Conservation (phyloP, 1,140 invertebrate species). For the Planococcus citri region DNA sequence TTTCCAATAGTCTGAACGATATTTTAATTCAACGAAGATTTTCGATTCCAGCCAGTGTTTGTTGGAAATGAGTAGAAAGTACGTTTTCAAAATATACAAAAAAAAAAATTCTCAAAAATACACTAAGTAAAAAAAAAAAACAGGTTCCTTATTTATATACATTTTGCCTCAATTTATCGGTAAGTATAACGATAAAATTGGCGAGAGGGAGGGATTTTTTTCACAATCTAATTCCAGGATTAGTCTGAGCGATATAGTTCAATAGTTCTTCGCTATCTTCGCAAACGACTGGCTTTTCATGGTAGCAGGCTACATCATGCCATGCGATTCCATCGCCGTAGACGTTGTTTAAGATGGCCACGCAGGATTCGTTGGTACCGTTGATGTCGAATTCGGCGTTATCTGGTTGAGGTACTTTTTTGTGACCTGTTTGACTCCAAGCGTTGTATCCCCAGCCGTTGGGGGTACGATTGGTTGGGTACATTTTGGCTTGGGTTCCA, state of each 20-base stretch:
- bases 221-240: conserved; percentile 51
- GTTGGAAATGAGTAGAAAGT: too few relatives aligned
- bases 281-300: conserved; percentile 78
- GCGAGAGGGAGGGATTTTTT: too few relatives aligned
- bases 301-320: conserved; percentile 87
- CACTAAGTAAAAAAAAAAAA: not conserved
- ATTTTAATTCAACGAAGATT: too few relatives aligned
- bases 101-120: too few relatives aligned
- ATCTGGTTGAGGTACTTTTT: conserved; percentile 72
- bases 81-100: too few relatives aligned
- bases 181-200: too few relatives aligned
- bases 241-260: conserved; percentile 66
- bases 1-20: too few relatives aligned
- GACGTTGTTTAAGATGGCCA: conserved; percentile 76
- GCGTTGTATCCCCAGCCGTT: conserved; percentile 62
- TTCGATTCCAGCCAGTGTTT: too few relatives aligned
- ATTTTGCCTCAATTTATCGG: too few relatives aligned
- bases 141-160: too few relatives aligned
- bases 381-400: conserved; percentile 87
- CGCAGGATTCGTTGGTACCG: conserved; percentile 69
- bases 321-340: conserved; percentile 82
- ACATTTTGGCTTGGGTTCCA: conserved; percentile 72
- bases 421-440: conserved; percentile 80
- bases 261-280: conserved; percentile 77
- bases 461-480: conserved; percentile 61